phyloP scores from a whole-genome alignment of 2,113 vertebrate species.

The Butorides virescens region DNA sequence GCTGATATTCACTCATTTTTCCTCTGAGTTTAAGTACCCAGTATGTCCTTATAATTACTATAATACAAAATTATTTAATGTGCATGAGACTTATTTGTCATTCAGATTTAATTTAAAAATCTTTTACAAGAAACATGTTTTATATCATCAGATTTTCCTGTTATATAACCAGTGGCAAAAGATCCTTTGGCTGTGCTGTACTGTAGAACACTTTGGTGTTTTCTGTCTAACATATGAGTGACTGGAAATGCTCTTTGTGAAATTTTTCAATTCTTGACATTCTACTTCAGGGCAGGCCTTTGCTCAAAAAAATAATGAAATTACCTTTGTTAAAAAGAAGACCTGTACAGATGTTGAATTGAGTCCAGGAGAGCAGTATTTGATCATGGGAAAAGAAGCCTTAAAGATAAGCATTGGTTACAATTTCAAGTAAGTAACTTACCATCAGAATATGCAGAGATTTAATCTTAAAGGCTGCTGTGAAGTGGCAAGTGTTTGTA shows the following conservation, averaged over 20 bases:
- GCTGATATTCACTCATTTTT: not conserved
- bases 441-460: not conserved
- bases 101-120: not conserved
- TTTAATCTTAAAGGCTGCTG: not conserved
- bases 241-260: not conserved
- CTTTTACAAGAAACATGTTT: not conserved
- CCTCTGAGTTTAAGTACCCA: not conserved
- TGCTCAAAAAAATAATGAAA: constrained; percentile 63
- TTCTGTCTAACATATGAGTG: not conserved
- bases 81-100: not conserved
- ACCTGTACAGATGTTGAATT: constrained; percentile 77
- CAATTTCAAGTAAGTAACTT: constrained; percentile 70
- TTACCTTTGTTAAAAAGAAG: constrained; percentile 85
- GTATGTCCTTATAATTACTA: not conserved
- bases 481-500: not conserved
- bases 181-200: not conserved
- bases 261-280: not conserved
- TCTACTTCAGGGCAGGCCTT: constrained; percentile 67
- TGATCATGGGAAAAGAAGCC: constrained; percentile 88
- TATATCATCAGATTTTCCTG: not conserved
- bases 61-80: not conserved
- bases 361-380: constrained; percentile 75
- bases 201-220: not conserved
- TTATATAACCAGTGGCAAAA: not conserved
- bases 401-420: constrained; percentile 68